Base-by-base conservation (phyloP, 2,888 invertebrate species). In the Xestobium rufovillosum region DNA sequence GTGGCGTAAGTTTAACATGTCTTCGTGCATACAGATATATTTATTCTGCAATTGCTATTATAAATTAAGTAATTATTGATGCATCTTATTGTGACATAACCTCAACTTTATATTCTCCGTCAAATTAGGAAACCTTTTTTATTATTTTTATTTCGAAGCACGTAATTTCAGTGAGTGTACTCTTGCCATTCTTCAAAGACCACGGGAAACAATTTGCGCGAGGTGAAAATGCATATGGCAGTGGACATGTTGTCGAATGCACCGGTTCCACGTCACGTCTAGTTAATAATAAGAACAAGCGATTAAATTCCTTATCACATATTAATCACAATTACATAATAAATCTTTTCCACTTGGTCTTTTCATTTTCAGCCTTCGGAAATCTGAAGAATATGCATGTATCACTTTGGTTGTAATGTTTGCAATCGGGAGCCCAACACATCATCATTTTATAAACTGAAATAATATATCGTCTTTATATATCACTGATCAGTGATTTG, bases 351-450 rank as follows among this genome's bases (percentile, higher is more conserved):
- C 27, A 19, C 16, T 32, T 15, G 14, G 3, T 12, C 16, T 15
- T 30, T 35, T 9, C n/a, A 9, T 35, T 35, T 28, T 27, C 25
- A 11, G n/a, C 25, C 13, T 26, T 34, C 12, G 26, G 34, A 34
- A 34, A 34, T 14, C 34, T 34, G 13, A 4, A 34, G 14, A 34
- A 34, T 14, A 11, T 34, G 14, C 14, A 34, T 4, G 25, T 30
- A 9, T 34, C 26, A 12, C 34, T 26, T 9, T 10, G 12, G 11
- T 34, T 34, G 34, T 34, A 34, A 28, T 34, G 34, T 26, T 27
- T 25, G 27, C 34, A 34, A 28, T 27, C 34, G 3, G 34, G 26
- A n/a, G 34, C 34, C 27, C 34, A 34, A 16, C 34, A 34, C 35
- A 30, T 34, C 6, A 31, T 14, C 31, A 31, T 31, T 31, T 31